Evolutionary conservation across 2,888 invertebrate genomes (phyloP).

Genomic region (Aleiodes leptofemur): DNA sequence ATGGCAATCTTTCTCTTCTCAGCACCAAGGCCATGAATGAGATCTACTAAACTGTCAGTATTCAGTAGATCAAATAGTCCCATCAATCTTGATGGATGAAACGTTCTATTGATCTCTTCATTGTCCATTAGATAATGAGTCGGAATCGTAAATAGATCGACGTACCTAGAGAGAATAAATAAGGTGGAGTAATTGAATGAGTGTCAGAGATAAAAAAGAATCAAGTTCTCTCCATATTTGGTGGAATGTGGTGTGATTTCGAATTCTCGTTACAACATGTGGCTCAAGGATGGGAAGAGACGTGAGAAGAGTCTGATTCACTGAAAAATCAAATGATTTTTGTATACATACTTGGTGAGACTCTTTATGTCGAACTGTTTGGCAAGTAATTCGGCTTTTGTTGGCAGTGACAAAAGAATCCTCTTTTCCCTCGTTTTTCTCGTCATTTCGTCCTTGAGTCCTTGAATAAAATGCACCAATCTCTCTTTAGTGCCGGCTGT

Average conservation of each 20-base stretch:
- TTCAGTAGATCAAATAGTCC: slow-evolving; percentile 87
- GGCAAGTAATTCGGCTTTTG: slow-evolving; percentile 81
- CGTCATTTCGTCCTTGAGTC: slow-evolving; percentile 69
- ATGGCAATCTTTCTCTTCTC: slow-evolving; percentile 83
- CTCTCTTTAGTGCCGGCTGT: slow-evolving; percentile 77
- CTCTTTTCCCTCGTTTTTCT: slow-evolving; percentile 76
- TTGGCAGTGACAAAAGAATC: slow-evolving; percentile 80
- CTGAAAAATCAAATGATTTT: not conserved
- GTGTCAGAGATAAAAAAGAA: slow-evolving; percentile 24
- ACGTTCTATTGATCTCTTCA: slow-evolving; percentile 80
- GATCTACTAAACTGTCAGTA: slow-evolving; percentile 85
- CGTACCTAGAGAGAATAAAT: slow-evolving; percentile 71
- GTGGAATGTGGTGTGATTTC: slow-evolving; percentile 53
- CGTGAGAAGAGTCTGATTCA: not conserved
- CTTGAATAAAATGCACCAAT: slow-evolving; percentile 76
- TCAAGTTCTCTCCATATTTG: not conserved
- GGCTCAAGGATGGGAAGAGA: slow-evolving; percentile 62
- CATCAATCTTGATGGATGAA: slow-evolving; percentile 85
- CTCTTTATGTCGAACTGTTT: slow-evolving; percentile 84
- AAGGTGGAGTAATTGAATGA: slow-evolving; percentile 36
- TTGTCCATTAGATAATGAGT: slow-evolving; percentile 82
- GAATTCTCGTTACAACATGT: slow-evolving; percentile 53
- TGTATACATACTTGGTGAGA: slow-evolving; percentile 77
- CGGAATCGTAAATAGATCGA: slow-evolving; percentile 82
- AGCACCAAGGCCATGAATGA: slow-evolving; percentile 84